Evolutionary conservation across 2,113 vertebrate genomes (phyloP), one percentile per base, ranked within the genome.

Genomic region (Colaptes auratus): DNA sequence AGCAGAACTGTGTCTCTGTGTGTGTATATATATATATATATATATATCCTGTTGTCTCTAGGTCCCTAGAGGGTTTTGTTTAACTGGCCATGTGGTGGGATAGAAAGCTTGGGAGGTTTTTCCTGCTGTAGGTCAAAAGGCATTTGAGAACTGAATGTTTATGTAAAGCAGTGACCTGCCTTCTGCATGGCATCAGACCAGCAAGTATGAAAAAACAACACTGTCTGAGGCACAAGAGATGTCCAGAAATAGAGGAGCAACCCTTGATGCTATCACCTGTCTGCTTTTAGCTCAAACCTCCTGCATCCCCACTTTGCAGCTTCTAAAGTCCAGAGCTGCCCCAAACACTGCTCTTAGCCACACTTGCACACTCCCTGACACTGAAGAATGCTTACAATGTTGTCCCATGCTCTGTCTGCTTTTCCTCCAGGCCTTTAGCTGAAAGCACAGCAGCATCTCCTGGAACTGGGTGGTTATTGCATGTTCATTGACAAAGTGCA

Each of bases 391-490:
- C 21, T 78, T 23, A 3, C 27, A n/a, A 5, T 39, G 53, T 67
- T 82, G 42, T 84, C 76, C 71, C 66, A 2, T 27, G 59, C 44
- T 90, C 20, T 3, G 2, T 18, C 6, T 80, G 8, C 75, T 14
- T 71, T 77, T 91, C 65, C 66, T 91, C n/a, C 53, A 50, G 73
- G 82, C 80, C 65, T 87, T 95, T 93, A 90, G 86, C 93, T 97
- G 90, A 95, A 97, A 93, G 95, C 94, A 96, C 44, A 97, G 96
- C 96, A 96, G 52, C 97, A 96, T 93, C 97, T 97, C 93, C 96
- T 97, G 97, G 97, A 93, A 61, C 63, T 6, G 13, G 56, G 33
- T 73, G 61, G 95, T 74, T 93, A 97, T 59, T 95, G 85, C 96
- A 97, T 65, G 85, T 52, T 77, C 58, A 31, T 12, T 77, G 35